Evolutionary conservation across 2,113 vertebrate genomes (phyloP).

Genomic region (Bufo bufo): DNA sequence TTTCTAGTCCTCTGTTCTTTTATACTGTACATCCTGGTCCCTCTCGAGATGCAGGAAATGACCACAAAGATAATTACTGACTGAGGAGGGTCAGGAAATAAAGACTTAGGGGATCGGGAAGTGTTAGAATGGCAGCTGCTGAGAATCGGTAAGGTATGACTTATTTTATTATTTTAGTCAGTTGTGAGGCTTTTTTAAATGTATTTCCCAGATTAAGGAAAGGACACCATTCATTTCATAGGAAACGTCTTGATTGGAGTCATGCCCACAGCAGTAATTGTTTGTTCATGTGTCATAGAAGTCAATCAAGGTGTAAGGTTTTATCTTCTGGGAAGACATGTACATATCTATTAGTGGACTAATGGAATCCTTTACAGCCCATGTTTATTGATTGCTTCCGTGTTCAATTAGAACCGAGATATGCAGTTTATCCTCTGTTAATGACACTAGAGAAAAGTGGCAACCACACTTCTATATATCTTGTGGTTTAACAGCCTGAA

Average conservation of each 20-base stretch:
- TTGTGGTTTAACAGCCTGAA: not conserved
- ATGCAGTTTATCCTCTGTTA: not conserved
- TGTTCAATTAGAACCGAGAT: not conserved
- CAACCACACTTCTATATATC: not conserved
- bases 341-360: not conserved
- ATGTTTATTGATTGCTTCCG: not conserved
- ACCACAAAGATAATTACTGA: too few relatives aligned
- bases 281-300: not conserved
- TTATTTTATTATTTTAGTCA: too few relatives aligned
- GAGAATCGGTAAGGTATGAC: not conserved
- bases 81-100: too few relatives aligned
- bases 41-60: too few relatives aligned
- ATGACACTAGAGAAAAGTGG: not conserved
- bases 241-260: not conserved
- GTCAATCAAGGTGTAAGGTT: not conserved
- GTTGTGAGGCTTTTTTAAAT: too few relatives aligned
- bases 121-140: too few relatives aligned
- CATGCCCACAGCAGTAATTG: not conserved
- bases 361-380: not conserved
- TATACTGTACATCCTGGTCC: too few relatives aligned
- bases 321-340: not conserved
- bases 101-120: too few relatives aligned
- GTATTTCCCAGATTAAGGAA: too few relatives aligned
- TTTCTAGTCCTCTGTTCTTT: not conserved
- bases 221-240: not conserved